These are phyloP conservation scores for Accipiter virgatus DNA, from an alignment of 2,113 vertebrate genomes.

Conservation along the genomic window DNA sequence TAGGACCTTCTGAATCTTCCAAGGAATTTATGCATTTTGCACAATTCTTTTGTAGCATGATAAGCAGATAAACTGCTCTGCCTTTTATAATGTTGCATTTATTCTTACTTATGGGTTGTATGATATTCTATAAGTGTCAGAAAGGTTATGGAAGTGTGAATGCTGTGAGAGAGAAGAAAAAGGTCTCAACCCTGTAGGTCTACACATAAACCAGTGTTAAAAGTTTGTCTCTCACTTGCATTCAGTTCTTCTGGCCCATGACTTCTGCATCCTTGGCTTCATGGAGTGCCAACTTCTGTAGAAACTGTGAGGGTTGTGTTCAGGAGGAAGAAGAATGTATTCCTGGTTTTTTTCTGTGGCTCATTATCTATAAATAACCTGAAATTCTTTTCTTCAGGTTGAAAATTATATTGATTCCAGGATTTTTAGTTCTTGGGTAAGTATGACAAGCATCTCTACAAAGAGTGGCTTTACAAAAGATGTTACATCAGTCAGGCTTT, in stretches of 20 bases:
- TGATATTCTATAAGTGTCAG: background rate
- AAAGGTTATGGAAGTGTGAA: background rate
- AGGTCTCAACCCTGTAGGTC: background rate
- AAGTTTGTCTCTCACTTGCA: background rate
- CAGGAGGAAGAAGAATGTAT: background rate
- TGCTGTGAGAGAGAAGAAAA: background rate
- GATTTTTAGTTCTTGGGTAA: background rate
- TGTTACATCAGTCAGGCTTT: background rate
- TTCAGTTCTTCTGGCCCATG: background rate
- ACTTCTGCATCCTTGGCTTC: background rate
- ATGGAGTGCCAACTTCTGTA: background rate
- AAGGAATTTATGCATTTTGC: background rate
- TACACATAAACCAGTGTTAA: background rate
- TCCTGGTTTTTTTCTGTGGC: background rate
- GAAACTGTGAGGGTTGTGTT: background rate
- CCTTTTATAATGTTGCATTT: background rate
- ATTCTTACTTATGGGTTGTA: background rate
- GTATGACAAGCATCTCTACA: background rate
- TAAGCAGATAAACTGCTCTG: background rate
- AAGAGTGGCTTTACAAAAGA: background rate
- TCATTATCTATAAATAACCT: background rate
- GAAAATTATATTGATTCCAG: background rate
- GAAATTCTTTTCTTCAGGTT: background rate
- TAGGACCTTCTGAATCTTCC: background rate
- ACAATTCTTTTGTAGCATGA: background rate